Percentiles rank a stretch among this genome's conserved stretches.
These are phyloP conservation scores for Coregonus ussuriensis DNA, from an alignment of 2,797 vertebrate genomes.

Conservation along the genomic window DNA sequence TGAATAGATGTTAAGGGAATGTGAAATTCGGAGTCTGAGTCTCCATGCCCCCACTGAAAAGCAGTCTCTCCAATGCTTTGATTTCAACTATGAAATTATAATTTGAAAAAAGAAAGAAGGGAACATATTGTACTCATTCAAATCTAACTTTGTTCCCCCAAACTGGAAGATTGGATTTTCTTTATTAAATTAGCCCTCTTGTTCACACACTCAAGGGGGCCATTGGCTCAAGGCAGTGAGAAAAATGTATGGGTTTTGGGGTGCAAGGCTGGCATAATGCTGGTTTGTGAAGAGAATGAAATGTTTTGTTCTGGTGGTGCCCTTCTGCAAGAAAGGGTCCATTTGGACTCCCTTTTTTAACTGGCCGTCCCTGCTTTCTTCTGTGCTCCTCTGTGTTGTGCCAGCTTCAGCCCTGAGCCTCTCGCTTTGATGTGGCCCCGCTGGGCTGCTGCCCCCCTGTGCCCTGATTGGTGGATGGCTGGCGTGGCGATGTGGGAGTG, in stretches of 20 bases:
- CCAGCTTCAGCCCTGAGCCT: slow-evolving; percentile 91
- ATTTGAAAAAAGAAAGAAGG: slow-evolving; percentile 70
- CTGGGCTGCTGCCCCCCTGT: slow-evolving; percentile 80
- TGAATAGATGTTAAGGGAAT: slow-evolving; percentile 58
- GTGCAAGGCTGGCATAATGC: slow-evolving; percentile 77
- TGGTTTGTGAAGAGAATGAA: slow-evolving; percentile 85
- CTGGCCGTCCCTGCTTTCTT: slow-evolving; percentile 79
- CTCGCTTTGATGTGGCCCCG: slow-evolving; percentile 97
- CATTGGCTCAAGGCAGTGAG: slow-evolving; percentile 87
- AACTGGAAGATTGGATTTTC: slow-evolving; percentile 87
- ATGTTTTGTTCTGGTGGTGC: slow-evolving; percentile 91
- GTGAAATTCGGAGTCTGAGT: slow-evolving; percentile 45
- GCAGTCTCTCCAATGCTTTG: slow-evolving; percentile 66
- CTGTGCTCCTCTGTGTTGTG: slow-evolving; percentile 87
- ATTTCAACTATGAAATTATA: slow-evolving; percentile 80
- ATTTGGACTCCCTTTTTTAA: slow-evolving; percentile 81
- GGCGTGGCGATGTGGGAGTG: slow-evolving; percentile 90
- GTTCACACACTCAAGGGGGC: slow-evolving; percentile 95
- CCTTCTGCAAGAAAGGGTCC: slow-evolving; percentile 85
- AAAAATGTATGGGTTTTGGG: slow-evolving; percentile 84
- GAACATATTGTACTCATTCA: slow-evolving; percentile 80
- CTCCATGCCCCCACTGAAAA: slow-evolving; percentile 51
- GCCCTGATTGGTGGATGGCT: slow-evolving; percentile 87
- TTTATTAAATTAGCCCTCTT: slow-evolving; percentile 91
- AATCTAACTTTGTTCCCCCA: slow-evolving; percentile 83